These are phyloP conservation scores for Drosophila arizonae DNA, from an alignment of 1,140 invertebrate species.

Conservation along the genomic window DNA sequence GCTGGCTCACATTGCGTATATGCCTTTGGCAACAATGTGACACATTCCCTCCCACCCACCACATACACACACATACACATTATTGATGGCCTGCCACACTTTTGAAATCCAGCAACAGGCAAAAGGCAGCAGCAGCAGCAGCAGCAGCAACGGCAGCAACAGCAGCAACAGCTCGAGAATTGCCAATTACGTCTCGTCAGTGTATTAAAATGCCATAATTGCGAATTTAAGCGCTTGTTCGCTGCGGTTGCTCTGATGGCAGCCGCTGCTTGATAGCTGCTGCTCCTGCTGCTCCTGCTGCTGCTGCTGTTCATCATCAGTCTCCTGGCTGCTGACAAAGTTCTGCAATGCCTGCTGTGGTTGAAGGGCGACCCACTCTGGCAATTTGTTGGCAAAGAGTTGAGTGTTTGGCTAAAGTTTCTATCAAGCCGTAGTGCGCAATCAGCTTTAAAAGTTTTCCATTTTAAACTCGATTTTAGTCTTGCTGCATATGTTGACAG, in stretches of 20 bases:
- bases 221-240: conserved; percentile 61
- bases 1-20: conserved; percentile 51
- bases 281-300: conserved; percentile 15
- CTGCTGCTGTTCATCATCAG: conserved; percentile 45
- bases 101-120: conserved; percentile 33
- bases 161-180: conserved; percentile 36
- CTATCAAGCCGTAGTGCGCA: conserved; percentile 19
- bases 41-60: conserved; percentile 31
- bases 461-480: conserved; percentile 12
- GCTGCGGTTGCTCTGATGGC: conserved; percentile 29
- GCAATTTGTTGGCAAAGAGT: conserved; percentile 29
- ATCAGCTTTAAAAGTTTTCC: conserved; percentile 52
- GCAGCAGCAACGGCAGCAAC: conserved; percentile 5
- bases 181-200: conserved; percentile 63
- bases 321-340: conserved; percentile 35
- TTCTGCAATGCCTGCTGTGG: conserved; percentile 41
- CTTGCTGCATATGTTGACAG: conserved; percentile 16
- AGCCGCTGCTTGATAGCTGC: conserved; percentile 14
- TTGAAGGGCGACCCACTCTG: neutral
- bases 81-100: conserved; percentile 67
- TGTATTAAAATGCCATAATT: conserved; percentile 79
- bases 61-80: conserved; percentile 25
- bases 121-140: neutral
- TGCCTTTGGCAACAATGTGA: conserved; percentile 61
- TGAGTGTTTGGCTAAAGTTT: conserved; percentile 48